Evolutionary conservation across 2,888 invertebrate species (phyloP).

Genomic region (Minunthozetes semirufus): DNA sequence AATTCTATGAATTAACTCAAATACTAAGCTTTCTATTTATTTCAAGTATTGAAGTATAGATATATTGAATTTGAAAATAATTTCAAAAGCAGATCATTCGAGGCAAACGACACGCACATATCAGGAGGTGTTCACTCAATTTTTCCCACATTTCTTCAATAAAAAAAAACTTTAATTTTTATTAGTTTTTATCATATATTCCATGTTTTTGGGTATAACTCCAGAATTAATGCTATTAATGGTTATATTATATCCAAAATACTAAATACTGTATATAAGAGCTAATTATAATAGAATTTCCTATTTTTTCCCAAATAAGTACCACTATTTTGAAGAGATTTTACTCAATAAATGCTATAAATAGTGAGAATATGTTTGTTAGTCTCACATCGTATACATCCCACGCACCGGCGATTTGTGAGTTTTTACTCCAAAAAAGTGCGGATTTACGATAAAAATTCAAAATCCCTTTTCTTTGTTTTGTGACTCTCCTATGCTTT

Average conservation of each 20-base stretch:
- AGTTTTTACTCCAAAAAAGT: slow-evolving; percentile 19
- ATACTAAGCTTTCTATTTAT: slow-evolving; percentile 13
- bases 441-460: slow-evolving; percentile 24
- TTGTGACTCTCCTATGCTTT: background rate
- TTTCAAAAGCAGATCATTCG: background rate
- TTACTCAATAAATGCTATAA: background rate
- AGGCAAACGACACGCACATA: slow-evolving; percentile 18
- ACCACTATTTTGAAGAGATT: background rate
- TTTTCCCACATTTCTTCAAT: slow-evolving; percentile 24
- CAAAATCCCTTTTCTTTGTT: slow-evolving; percentile 23
- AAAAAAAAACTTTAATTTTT: slow-evolving; percentile 23
- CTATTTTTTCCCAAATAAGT: background rate
- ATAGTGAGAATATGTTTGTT: slow-evolving; percentile 7
- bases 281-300: slow-evolving; percentile 22
- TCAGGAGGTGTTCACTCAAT: background rate
- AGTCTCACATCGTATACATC: background rate
- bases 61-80: slow-evolving; percentile 20
- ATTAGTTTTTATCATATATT: slow-evolving; percentile 12
- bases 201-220: background rate
- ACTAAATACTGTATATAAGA: slow-evolving; percentile 9
- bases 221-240: slow-evolving; percentile 13
- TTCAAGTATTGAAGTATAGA: slow-evolving; percentile 12
- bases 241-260: background rate
- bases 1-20: slow-evolving; percentile 13
- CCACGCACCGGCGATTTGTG: slow-evolving; percentile 7